Evolutionary conservation across 2,888 invertebrate species (phyloP).

Genomic region (Drosophila leonis): DNA sequence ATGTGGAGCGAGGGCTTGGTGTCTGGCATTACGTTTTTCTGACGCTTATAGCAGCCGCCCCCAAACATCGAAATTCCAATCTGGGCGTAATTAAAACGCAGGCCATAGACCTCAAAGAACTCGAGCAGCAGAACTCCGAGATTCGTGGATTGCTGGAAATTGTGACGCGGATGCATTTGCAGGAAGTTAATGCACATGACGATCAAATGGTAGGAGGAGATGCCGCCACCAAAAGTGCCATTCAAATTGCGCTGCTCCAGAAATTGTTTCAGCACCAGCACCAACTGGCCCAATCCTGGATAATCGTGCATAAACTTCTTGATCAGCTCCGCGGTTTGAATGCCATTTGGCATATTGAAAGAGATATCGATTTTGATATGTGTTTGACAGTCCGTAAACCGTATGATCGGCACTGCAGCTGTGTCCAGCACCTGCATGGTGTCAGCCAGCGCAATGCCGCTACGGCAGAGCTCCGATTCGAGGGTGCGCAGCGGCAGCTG

Average conservation of each 20-base stretch:
- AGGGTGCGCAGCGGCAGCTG: constrained; percentile 95
- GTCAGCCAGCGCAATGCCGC: constrained; percentile 94
- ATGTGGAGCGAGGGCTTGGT: constrained; percentile 94
- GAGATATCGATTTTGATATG: constrained; percentile 98
- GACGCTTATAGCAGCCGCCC: constrained; percentile 96
- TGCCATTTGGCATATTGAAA: constrained; percentile 99
- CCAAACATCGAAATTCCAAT: constrained; percentile 93
- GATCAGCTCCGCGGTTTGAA: constrained; percentile 97
- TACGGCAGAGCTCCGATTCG: constrained; percentile 94
- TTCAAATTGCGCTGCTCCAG: constrained; percentile 98
- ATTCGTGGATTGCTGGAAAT: constrained; percentile 90
- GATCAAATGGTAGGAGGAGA: constrained; percentile 98
- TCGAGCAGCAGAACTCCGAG: constrained; percentile 97
- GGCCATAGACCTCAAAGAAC: constrained; percentile 98
- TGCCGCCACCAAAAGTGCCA: constrained; percentile 90
- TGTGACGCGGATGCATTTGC: constrained; percentile 94
- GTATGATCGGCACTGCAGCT: constrained; percentile 99
- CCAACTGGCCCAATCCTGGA: constrained; percentile 96
- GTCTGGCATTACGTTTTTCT: constrained; percentile 90
- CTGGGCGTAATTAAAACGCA: constrained; percentile 97
- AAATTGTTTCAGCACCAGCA: constrained; percentile 99
- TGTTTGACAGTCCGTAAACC: constrained; percentile 93
- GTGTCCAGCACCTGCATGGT: constrained; percentile 98
- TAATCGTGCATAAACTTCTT: constrained; percentile 94
- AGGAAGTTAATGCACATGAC: constrained; percentile 99